A percentile compares a stretch with the other conserved stretches of the same genome.
phyloP scores from a whole-genome alignment of 2,888 invertebrate genomes.

The Ormyrus pomaceus region DNA sequence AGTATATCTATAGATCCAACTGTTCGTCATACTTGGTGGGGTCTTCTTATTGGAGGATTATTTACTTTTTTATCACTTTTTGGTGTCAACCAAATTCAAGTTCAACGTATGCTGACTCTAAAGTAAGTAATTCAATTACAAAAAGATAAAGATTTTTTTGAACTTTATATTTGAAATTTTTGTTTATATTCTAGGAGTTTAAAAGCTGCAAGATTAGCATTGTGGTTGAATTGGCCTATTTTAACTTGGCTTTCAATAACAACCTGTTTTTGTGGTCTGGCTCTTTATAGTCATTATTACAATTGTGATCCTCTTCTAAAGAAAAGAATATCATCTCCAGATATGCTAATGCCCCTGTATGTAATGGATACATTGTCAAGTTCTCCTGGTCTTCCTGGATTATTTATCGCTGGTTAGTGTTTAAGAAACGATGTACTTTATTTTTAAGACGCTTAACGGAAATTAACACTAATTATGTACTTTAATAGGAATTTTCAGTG shows the following conservation, averaged over 20 bases:
- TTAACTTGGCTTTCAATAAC: slow-evolving; percentile 83
- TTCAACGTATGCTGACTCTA: slow-evolving; percentile 85
- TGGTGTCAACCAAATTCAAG: slow-evolving; percentile 92
- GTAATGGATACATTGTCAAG: slow-evolving; percentile 85
- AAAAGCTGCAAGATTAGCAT: slow-evolving; percentile 82
- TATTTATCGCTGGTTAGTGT: slow-evolving; percentile 84
- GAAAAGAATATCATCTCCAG: slow-evolving; percentile 80
- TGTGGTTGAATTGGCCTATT: slow-evolving; percentile 91
- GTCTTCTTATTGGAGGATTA: slow-evolving; percentile 87
- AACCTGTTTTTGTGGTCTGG: slow-evolving; percentile 83
- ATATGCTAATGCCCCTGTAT: slow-evolving; percentile 89
- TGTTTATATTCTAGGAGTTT: slow-evolving; percentile 76
- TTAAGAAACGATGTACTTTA: neutral
- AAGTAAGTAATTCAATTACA: slow-evolving; percentile 69
- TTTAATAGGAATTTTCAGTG: slow-evolving; percentile 86
- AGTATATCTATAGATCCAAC: slow-evolving; percentile 82
- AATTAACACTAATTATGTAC: slow-evolving; percentile 3
- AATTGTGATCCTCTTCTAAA: slow-evolving; percentile 87
- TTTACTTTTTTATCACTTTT: slow-evolving; percentile 89
- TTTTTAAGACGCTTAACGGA: neutral
- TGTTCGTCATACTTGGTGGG: slow-evolving; percentile 89
- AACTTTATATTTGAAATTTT: too few species aligned
- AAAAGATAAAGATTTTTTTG: neutral
- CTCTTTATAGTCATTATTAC: slow-evolving; percentile 89
- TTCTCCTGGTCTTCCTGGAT: slow-evolving; percentile 88